These are phyloP conservation scores for Oncorhynchus clarkii DNA, from an alignment of 2,113 vertebrate species.

Conservation along the genomic window DNA sequence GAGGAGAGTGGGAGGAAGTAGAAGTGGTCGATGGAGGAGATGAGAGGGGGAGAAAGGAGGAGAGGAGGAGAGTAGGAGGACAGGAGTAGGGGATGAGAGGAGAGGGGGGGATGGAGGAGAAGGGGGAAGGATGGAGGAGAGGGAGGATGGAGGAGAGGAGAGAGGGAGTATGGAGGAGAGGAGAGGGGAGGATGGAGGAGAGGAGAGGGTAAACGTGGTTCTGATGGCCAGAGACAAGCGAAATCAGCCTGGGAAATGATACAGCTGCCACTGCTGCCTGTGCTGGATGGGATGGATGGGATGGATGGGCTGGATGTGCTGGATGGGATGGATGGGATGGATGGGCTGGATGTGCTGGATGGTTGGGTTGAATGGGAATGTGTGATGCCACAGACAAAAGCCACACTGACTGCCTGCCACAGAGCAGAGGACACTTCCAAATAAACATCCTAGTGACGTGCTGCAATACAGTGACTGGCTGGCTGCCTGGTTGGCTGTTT, in stretches of 20 bases:
- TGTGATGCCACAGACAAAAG: constrained; percentile 18
- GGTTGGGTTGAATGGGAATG: constrained; percentile 25
- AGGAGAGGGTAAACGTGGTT: background rate
- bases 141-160: too few species aligned
- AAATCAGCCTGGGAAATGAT: constrained; percentile 21
- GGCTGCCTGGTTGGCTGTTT: background rate
- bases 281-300: too few species aligned
- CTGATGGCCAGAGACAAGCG: background rate
- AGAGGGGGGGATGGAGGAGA: too few species aligned
- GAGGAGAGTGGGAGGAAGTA: background rate
- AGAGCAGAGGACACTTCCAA: constrained; percentile 16
- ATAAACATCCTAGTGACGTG: constrained; percentile 28
- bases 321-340: too few species aligned
- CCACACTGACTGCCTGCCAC: constrained; percentile 9
- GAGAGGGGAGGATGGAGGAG: too few species aligned
- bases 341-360: too few species aligned
- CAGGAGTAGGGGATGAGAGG: too few species aligned
- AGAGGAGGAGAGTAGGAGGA: too few species aligned
- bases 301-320: too few species aligned
- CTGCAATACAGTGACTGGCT: background rate
- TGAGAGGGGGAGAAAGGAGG: background rate
- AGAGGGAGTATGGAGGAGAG: too few species aligned
- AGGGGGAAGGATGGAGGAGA: too few species aligned
- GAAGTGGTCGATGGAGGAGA: too few species aligned
- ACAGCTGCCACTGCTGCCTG: background rate